Conservation (phyloP, 1,140 invertebrate species). For the Elysia chlorotica region DNA sequence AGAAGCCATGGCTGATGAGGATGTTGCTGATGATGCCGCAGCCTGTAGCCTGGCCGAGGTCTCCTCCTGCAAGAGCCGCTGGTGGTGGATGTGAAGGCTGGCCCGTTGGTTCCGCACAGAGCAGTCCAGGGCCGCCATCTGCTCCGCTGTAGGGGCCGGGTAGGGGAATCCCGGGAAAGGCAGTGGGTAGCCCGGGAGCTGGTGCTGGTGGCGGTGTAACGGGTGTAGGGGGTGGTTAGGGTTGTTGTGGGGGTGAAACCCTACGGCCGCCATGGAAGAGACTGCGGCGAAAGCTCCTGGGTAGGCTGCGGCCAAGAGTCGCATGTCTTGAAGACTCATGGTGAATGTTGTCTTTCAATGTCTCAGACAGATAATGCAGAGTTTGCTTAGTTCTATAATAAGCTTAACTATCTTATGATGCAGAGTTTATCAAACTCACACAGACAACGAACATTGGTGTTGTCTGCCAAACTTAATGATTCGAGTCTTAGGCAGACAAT, state of each 20-base stretch:
- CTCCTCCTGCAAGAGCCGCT: slow-evolving; percentile 9
- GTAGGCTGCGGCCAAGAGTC: slow-evolving; percentile 17
- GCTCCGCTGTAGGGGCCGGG: background rate
- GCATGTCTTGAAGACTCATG: slow-evolving; percentile 20
- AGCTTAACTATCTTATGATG: too few species aligned
- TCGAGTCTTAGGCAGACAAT: background rate
- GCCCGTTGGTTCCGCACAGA: slow-evolving; percentile 8
- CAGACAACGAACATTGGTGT: background rate
- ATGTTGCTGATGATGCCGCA: too few species aligned
- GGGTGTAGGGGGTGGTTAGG: background rate
- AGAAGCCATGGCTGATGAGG: too few species aligned
- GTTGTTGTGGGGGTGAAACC: background rate
- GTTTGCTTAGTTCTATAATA: background rate
- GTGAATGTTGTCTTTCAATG: too few species aligned
- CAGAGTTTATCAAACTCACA: background rate
- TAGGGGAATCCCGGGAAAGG: background rate
- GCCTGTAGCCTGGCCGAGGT: background rate
- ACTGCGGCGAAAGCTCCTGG: slow-evolving; percentile 21
- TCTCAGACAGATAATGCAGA: background rate
- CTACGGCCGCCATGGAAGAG: slow-evolving; percentile 8
- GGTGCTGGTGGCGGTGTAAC: too few species aligned
- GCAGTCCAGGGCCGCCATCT: slow-evolving; percentile 19
- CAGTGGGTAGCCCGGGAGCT: slow-evolving; percentile 2
- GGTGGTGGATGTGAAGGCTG: too few species aligned
- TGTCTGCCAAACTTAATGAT: background rate